Conservation (phyloP, 2,113 vertebrate genomes). For the Corythaeola cristata region DNA sequence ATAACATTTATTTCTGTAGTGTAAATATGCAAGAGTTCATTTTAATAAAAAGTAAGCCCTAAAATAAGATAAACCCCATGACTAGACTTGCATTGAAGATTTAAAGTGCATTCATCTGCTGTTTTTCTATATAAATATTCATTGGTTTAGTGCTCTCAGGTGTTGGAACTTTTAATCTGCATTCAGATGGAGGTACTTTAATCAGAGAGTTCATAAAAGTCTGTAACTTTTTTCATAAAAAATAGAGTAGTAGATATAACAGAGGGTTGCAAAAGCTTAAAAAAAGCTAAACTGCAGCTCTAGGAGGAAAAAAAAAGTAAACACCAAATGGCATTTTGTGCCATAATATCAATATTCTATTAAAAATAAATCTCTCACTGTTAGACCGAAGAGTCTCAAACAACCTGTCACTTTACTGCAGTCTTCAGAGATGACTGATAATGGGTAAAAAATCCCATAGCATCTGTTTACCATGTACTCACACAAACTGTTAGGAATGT, state of each 20-base stretch:
- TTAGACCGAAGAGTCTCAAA: slow-evolving; percentile 77
- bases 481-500: slow-evolving; percentile 70
- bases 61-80: slow-evolving; percentile 86
- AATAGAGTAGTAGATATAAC: slow-evolving; percentile 67
- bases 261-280: slow-evolving; percentile 61
- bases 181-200: slow-evolving; percentile 84
- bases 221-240: slow-evolving; percentile 68
- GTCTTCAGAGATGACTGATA: slow-evolving; percentile 83
- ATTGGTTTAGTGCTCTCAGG: slow-evolving; percentile 83
- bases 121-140: slow-evolving; percentile 85
- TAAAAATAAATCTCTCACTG: slow-evolving; percentile 79
- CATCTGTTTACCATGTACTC: slow-evolving; percentile 78
- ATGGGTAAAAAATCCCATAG: slow-evolving; percentile 76
- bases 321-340: slow-evolving; percentile 72
- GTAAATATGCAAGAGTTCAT: slow-evolving; percentile 85
- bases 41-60: slow-evolving; percentile 85
- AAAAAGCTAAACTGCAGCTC: slow-evolving; percentile 54
- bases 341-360: slow-evolving; percentile 81
- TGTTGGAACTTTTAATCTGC: slow-evolving; percentile 85
- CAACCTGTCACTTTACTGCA: slow-evolving; percentile 78
- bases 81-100: slow-evolving; percentile 84
- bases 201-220: slow-evolving; percentile 86
- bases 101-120: slow-evolving; percentile 83
- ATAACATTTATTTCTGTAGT: slow-evolving; percentile 82
- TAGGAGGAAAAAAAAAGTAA: slow-evolving; percentile 33